Base-by-base conservation (phyloP, 2,113 vertebrate genomes). In the Scalopus aquaticus region DNA sequence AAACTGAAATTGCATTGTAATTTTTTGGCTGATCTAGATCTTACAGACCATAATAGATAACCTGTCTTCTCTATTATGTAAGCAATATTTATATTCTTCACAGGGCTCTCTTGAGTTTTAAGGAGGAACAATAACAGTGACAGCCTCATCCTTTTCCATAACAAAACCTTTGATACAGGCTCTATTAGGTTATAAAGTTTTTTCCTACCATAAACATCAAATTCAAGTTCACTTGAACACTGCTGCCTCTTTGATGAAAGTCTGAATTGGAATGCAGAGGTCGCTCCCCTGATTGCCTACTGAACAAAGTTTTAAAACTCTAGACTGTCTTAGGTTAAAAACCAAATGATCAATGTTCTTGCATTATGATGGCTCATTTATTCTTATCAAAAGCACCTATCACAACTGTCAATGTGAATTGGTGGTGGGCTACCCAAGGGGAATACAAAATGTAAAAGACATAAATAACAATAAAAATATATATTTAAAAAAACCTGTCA, bases 61-160 rank as follows among this genome's bases (percentile, higher is more conserved):
- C 9, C 35, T 15, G 35, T 39, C 58, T 93, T 46, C 51, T 92
- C 79, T 51, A 28, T 42, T 93, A 88, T 77, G 72, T 49, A 73
- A 89, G 54, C 87, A 92, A 4, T 65, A 85, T 86, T 90, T 58
- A 77, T 70, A 93, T 81, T 78, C 77, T 69, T 93, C 54, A 79
- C 32, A n/a, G 88, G 42, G 58, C n/a, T 58, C 28, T 89, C 58
- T 51, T 69, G 64, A 95, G 49, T 77, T 67, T 93, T 64, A 78
- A 84, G 56, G 49, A 88, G 85, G 37, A 89, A 84, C 46, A 76
- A 24, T 0, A n/a, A 51, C 44, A 93, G 44, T 39, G 46, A 39
- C 37, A 88, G 70, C 22, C 26, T 84, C 42, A 54, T 88, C 42
- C 24, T 70, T 86, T 84, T 37, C 49, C 11, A 10, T 22, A 64